Conservation (phyloP, 2,113 vertebrate species). For the Alethe castanea region DNA sequence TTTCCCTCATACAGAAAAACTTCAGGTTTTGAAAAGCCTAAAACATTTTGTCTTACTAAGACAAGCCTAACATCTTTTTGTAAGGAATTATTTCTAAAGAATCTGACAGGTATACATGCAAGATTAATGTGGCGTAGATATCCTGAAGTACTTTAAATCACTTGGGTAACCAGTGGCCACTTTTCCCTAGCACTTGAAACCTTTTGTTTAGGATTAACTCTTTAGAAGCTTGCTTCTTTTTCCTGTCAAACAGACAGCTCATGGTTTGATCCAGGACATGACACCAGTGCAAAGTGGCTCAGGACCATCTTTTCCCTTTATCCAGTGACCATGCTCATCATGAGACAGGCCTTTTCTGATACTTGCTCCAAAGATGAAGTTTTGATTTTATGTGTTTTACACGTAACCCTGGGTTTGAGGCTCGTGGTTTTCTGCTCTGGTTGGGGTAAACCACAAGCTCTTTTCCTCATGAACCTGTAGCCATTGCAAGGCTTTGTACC, state of each 20-base stretch:
- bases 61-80: neutral
- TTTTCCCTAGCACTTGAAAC: neutral
- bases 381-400: neutral
- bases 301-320: neutral
- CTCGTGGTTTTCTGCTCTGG: neutral
- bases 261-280: neutral
- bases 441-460: neutral
- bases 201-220: constrained; percentile 40
- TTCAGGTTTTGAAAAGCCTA: constrained; percentile 28
- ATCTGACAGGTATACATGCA: neutral
- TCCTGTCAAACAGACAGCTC: neutral
- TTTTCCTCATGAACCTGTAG: neutral
- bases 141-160: neutral
- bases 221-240: neutral
- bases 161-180: neutral
- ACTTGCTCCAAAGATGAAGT: neutral
- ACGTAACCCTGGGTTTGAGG: neutral
- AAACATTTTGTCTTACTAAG: constrained; percentile 4
- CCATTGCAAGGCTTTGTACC: neutral
- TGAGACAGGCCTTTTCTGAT: neutral
- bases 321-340: neutral
- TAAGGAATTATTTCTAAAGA: neutral
- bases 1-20: constrained; percentile 20
- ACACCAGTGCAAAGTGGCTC: neutral
- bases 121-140: neutral